Conservation (phyloP, 2,797 vertebrate species). For the Clarias laeviceps region DNA sequence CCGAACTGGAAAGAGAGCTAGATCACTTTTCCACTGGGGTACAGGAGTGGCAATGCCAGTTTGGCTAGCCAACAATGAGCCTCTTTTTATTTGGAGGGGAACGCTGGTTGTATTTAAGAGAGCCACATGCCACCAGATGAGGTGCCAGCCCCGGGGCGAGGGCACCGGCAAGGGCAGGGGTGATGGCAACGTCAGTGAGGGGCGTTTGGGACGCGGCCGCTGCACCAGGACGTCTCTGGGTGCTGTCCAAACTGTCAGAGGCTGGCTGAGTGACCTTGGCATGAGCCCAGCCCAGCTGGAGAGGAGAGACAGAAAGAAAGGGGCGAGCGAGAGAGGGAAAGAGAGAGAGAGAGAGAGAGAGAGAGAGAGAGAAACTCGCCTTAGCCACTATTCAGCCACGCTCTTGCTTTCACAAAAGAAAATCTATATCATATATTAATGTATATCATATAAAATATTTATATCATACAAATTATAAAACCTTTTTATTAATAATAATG, state of each 20-base stretch:
- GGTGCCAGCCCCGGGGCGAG: slow-evolving; percentile 55
- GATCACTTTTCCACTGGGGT: slow-evolving; percentile 24
- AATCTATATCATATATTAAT: neutral
- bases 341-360: slow-evolving; percentile 40
- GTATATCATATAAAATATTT: neutral
- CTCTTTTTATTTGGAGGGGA: slow-evolving; percentile 26
- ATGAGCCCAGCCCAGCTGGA: slow-evolving; percentile 67
- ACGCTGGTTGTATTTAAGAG: slow-evolving; percentile 48
- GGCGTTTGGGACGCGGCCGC: slow-evolving; percentile 49
- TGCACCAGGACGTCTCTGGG: slow-evolving; percentile 63
- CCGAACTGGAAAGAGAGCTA: slow-evolving; percentile 36
- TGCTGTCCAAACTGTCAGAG: slow-evolving; percentile 68
- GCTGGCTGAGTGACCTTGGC: slow-evolving; percentile 70
- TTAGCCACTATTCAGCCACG: slow-evolving; percentile 22
- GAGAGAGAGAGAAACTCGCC: slow-evolving; percentile 33
- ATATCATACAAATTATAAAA: neutral
- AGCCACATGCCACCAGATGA: slow-evolving; percentile 62
- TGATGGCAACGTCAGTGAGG: slow-evolving; percentile 51
- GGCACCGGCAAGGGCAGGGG: slow-evolving; percentile 55
- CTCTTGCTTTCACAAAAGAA: neutral
- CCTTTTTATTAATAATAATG: neutral
- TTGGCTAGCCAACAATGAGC: slow-evolving; percentile 36
- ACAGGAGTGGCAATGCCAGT: slow-evolving; percentile 41
- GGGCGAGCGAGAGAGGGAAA: slow-evolving; percentile 42
- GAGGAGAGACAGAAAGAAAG: slow-evolving; percentile 45